phyloP scores from a whole-genome alignment of 2,113 vertebrate genomes.

The Nothocercus nigrocapillus region DNA sequence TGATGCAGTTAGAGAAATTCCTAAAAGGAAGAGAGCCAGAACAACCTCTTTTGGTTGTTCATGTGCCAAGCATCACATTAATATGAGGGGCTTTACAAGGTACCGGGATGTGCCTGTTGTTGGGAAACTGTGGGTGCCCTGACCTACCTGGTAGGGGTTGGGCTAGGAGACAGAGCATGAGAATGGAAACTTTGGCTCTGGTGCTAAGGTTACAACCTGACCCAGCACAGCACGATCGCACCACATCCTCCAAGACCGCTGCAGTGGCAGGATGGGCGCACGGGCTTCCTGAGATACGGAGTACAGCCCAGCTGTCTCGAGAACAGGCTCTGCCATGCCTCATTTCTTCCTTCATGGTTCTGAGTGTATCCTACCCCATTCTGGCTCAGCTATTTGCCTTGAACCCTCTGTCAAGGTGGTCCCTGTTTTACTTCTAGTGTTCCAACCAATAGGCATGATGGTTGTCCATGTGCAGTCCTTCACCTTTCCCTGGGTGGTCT shows the following conservation, averaged over 20 bases:
- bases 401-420: background rate
- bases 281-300: background rate
- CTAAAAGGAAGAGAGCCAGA: background rate
- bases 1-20: background rate
- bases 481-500: no score
- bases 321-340: background rate
- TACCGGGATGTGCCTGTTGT: background rate
- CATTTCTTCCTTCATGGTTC: background rate
- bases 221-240: background rate
- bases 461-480: no score
- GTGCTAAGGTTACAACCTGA: rapidly evolving
- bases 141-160: background rate
- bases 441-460: no score
- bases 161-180: background rate
- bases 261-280: rapidly evolving
- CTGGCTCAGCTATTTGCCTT: background rate
- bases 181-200: background rate
- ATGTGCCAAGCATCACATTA: background rate
- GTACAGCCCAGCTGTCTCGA: background rate
- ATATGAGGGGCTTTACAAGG: background rate
- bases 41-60: background rate
- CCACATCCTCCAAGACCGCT: background rate
- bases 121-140: background rate
- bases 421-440: no score
- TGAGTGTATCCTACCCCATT: background rate